Percentiles rank a stretch among this genome's conserved stretches.
Evolutionary conservation across 2,113 vertebrate species (phyloP).

Genomic region (Hystrix cristata): DNA sequence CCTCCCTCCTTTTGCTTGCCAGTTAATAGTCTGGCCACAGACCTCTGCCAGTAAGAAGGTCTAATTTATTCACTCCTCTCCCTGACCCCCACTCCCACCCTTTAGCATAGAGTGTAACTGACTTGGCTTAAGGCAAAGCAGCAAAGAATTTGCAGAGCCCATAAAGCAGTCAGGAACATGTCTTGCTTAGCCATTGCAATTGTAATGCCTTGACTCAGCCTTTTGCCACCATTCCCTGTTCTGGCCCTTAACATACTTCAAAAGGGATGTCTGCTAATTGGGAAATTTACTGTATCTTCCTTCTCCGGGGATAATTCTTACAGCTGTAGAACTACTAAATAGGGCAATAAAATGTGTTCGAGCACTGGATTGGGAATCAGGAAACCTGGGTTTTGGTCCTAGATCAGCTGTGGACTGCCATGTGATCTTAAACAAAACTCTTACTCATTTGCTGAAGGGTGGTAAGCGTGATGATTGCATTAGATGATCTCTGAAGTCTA

Average conservation of each 20-base stretch:
- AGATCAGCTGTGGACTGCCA: not conserved
- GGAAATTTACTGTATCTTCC: not conserved
- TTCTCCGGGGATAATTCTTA: not conserved
- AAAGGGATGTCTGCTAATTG: not conserved
- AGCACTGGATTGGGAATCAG: not conserved
- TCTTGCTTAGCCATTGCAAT: slow-evolving; percentile 39
- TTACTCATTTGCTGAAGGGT: not conserved
- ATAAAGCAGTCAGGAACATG: slow-evolving; percentile 51
- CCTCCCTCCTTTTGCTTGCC: not conserved
- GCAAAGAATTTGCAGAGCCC: slow-evolving; percentile 22
- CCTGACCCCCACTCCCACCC: not conserved
- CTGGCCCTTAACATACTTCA: not conserved
- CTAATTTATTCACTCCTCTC: slow-evolving; percentile 50
- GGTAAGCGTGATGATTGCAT: not conserved
- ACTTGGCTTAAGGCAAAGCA: slow-evolving; percentile 60
- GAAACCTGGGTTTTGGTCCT: not conserved
- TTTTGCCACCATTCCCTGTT: not conserved
- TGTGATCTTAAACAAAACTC: slow-evolving; percentile 9
- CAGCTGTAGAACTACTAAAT: not conserved
- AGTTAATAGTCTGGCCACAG: slow-evolving; percentile 46
- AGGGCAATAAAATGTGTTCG: not conserved
- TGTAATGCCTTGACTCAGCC: slow-evolving; percentile 2
- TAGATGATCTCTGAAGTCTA: not conserved
- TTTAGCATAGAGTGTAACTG: slow-evolving; percentile 27
- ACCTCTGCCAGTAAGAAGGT: slow-evolving; percentile 58